These are phyloP conservation scores for Polymixis flavicincta DNA, from an alignment of 2,888 invertebrate genomes.

Conservation along the genomic window DNA sequence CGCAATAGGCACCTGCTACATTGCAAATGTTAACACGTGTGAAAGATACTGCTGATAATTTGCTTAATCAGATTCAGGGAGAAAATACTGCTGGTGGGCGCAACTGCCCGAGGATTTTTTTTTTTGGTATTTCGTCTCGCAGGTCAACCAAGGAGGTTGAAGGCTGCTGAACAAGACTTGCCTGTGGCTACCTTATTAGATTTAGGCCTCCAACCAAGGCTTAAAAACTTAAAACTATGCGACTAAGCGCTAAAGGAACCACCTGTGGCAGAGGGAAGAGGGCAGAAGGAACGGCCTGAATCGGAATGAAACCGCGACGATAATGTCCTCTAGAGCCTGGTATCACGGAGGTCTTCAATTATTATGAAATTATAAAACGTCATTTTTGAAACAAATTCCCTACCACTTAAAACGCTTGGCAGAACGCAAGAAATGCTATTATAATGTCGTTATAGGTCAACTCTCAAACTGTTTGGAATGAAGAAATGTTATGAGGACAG, in stretches of 20 bases:
- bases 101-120: no score
- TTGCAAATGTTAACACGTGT: conserved; percentile 10
- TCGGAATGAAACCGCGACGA: no score
- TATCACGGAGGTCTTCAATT: neutral
- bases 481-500: neutral
- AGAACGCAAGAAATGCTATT: conserved; percentile 17
- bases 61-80: neutral
- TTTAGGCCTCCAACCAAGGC: no score
- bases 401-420: conserved; percentile 3
- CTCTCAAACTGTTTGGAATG: neutral
- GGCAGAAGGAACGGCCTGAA: no score
- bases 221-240: no score
- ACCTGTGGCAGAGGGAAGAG: no score
- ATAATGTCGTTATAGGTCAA: conserved; percentile 30
- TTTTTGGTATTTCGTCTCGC: no score
- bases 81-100: no score
- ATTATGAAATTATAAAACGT: conserved; percentile 16
- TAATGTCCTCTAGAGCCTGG: neutral
- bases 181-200: no score
- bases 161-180: no score
- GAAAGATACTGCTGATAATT: conserved; percentile 10
- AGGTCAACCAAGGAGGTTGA: no score
- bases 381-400: conserved; percentile 3
- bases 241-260: no score
- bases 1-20: neutral